Base-by-base conservation (phyloP, 2,797 vertebrate species). In the Schizopygopsis malacanthus region DNA sequence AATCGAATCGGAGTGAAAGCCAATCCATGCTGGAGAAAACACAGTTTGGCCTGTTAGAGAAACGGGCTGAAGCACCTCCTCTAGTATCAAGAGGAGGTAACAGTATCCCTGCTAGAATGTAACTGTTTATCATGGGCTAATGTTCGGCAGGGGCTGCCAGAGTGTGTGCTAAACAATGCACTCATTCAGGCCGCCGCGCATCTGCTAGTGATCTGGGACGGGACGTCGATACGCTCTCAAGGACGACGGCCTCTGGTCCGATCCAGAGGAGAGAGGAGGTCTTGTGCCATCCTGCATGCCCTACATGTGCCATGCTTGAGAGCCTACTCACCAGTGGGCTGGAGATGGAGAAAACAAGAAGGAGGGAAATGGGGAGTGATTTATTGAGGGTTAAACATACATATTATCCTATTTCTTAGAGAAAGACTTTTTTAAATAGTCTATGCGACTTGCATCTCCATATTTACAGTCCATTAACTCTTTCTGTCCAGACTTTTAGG, bases 141-240 rank as follows among this genome's bases (percentile, higher is more conserved):
- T 89, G 87, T 88, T 88, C 88, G 87, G 88, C 90, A 89, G 85
- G 84, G 79, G 88, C 91, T 82, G 28, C 78, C 82, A 85, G 90
- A 18, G 50, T 84, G 76, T 91, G 84, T 84, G 78, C 85, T 90
- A 85, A 92, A 92, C 92, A 94, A 93, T 92, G 91, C 89, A 87
- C 91, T 91, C 89, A 92, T 92, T 94, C 90, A 94, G 87, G 86
- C 73, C 37, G 54, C 81, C 33, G 79, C 89, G 89, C 87, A 85
- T 92, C 80, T 89, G 88, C 89, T 91, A 91, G 85, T 92, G 90
- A 89, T 89, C 88, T 89, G 88, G 85, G 80, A 88, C 75, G 87
- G 87, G 85, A 91, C 81, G 89, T 83, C 84, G 82, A 84, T 84
- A 91, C 84, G 89, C 86, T 89, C 84, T 93, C 92, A 92, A 92